Conservation (phyloP, 1,140 invertebrate genomes). For the Eupristina koningsbergeri region DNA sequence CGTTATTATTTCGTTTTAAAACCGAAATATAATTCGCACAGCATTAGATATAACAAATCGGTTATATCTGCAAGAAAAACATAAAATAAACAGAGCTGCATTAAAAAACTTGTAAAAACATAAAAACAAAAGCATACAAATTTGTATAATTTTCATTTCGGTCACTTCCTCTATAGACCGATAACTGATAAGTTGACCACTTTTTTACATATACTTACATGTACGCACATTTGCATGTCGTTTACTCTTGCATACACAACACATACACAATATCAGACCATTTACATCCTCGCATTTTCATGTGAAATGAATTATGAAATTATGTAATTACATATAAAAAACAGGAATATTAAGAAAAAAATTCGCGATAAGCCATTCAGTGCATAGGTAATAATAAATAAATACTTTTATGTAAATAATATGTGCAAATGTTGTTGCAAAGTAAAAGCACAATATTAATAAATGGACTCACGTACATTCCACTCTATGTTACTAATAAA, state of each 20-base stretch:
- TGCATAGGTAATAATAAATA: not conserved
- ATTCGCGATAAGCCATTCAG: not conserved
- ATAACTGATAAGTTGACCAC: not conserved
- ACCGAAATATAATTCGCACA: constrained; percentile 30
- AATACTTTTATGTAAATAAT: constrained; percentile 16
- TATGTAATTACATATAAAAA: not conserved
- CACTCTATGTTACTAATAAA: constrained; percentile 29
- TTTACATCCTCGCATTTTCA: constrained; percentile 30
- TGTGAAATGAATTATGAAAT: constrained; percentile 33
- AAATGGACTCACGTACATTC: constrained; percentile 56
- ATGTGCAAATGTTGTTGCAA: not conserved
- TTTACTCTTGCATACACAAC: not conserved
- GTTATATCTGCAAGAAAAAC: not conserved
- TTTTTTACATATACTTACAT: constrained; percentile 14
- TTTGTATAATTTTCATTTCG: not conserved
- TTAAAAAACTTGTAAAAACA: not conserved
- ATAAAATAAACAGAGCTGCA: not conserved
- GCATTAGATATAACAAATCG: not conserved
- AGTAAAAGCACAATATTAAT: not conserved
- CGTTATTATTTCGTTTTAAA: constrained; percentile 34
- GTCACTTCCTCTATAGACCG: constrained; percentile 46
- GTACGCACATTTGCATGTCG: not conserved
- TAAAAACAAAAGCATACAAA: not conserved
- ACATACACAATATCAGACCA: not conserved
- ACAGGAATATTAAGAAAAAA: not conserved